Base-by-base conservation (phyloP, 2,797 vertebrate species). In the Perodicticus potto region DNA sequence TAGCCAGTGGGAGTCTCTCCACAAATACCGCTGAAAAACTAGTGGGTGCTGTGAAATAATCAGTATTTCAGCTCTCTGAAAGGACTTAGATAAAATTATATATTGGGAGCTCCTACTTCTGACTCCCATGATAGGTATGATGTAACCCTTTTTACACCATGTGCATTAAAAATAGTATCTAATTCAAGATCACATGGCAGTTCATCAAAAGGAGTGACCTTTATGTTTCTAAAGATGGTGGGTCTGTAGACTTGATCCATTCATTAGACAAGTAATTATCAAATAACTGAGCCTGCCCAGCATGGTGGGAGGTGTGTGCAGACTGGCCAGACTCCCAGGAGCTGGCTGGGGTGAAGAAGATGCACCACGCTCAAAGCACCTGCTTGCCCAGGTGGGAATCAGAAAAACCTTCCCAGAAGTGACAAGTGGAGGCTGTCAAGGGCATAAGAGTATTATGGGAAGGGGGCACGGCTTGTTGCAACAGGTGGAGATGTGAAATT, bases 301-400 rank as follows among this genome's bases (percentile, higher is more conserved):
- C 40, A 17, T n/a, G 3, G 65, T 2, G 32, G 4, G 8, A 29
- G 17, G 32, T 5, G 1, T 9, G 5, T 19, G 59, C 17, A 5
- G 53, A 12, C 14, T 0, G 5, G 8, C 19, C 65, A 67, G 32
- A 14, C 27, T 53, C 69, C 11, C n/a, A 0, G 6, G 40, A 6
- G n/a, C n/a, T 9, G 55, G 32, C 40, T 7, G 40, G 10, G 17
- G 7, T n/a, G 4, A 22, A 17, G 76, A 49, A 49, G 74, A 12
- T 67, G 65, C 13, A 49, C 0, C 2, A 9, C 1, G 9, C 9
- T 29, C 10, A 34, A 8, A 32, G 16, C 14, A 14, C 3, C 7
- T 2, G 2, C 4, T 10, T 25, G 17, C 61, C 63, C 9, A 0
- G n/a, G 25, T 43, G n/a, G 55, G 7, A 61, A 20, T 12, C n/a